phyloP scores from a whole-genome alignment of 1,140 invertebrate genomes.

The Chrysopa pallens region DNA sequence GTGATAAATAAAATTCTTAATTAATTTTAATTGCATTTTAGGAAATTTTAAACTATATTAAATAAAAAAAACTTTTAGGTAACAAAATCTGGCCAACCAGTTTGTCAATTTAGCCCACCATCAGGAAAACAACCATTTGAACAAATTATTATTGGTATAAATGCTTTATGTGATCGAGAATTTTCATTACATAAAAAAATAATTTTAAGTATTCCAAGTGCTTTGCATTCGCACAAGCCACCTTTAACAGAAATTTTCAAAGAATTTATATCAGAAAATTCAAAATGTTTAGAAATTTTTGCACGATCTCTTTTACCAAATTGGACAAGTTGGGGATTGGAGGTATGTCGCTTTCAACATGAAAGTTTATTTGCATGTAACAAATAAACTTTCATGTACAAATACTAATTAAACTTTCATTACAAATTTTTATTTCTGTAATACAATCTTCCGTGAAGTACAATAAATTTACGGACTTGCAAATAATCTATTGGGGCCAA shows the following conservation, averaged over 20 bases:
- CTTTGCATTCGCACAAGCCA: slow-evolving; percentile 83
- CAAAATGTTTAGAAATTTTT: slow-evolving; percentile 70
- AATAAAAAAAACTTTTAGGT: slow-evolving; percentile 28
- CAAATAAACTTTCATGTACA: too few species aligned
- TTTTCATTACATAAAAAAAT: slow-evolving; percentile 34
- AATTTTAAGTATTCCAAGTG: slow-evolving; percentile 72
- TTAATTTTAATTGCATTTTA: slow-evolving; percentile 4
- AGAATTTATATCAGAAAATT: slow-evolving; percentile 19
- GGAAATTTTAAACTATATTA: slow-evolving; percentile 1
- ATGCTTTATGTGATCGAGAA: slow-evolving; percentile 13
- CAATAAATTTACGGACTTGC: too few species aligned
- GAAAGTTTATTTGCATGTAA: slow-evolving; percentile 26
- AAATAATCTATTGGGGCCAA: too few species aligned
- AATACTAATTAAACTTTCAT: too few species aligned
- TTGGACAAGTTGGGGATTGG: slow-evolving; percentile 69
- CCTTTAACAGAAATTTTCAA: slow-evolving; percentile 33
- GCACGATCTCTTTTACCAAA: slow-evolving; percentile 69
- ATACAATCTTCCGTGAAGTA: too few species aligned
- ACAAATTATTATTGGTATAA: slow-evolving; percentile 45
- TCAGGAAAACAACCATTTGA: slow-evolving; percentile 77
- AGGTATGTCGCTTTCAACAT: slow-evolving; percentile 68
- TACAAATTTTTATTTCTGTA: too few species aligned
- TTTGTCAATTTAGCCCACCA: slow-evolving; percentile 45
- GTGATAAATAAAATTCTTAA: slow-evolving; percentile 21
- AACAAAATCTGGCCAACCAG: slow-evolving; percentile 41